Conservation (phyloP, 1,140 invertebrate genomes). For the Drosophila baimaii region DNA sequence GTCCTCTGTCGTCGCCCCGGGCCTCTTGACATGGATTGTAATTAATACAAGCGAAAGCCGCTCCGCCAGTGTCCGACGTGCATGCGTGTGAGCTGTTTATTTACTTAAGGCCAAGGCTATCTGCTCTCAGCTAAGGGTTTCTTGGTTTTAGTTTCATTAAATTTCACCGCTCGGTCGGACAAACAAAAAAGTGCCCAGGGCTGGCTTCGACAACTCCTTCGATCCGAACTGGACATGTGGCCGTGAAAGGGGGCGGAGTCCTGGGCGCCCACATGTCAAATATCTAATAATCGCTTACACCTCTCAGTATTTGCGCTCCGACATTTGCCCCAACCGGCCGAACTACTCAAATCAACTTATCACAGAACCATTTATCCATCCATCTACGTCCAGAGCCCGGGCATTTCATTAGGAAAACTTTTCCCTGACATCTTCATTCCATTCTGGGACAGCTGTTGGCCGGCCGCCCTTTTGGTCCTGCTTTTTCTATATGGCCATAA, state of each 20-base stretch:
- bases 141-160: constrained; percentile 71
- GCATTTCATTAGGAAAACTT: constrained; percentile 52
- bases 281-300: constrained; percentile 44
- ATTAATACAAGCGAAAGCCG: constrained; percentile 69
- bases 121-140: constrained; percentile 53
- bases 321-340: constrained; percentile 1
- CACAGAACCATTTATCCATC: constrained; percentile 28
- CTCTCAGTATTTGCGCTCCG: constrained; percentile 17
- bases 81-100: constrained; percentile 64
- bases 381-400: constrained; percentile 21
- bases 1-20: constrained; percentile 56
- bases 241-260: neutral
- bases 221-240: neutral
- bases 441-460: constrained; percentile 39
- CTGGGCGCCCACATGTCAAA: constrained; percentile 32
- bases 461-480: constrained; percentile 37
- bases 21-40: constrained; percentile 73
- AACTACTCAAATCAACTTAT: constrained; percentile 33
- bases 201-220: constrained; percentile 16
- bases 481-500: constrained; percentile 35
- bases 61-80: constrained; percentile 11
- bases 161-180: constrained; percentile 43
- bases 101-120: constrained; percentile 62
- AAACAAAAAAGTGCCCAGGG: constrained; percentile 57
- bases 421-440: constrained; percentile 40